Evolutionary conservation across 2,888 invertebrate species (phyloP).

Genomic region (Hymenopus coronatus): DNA sequence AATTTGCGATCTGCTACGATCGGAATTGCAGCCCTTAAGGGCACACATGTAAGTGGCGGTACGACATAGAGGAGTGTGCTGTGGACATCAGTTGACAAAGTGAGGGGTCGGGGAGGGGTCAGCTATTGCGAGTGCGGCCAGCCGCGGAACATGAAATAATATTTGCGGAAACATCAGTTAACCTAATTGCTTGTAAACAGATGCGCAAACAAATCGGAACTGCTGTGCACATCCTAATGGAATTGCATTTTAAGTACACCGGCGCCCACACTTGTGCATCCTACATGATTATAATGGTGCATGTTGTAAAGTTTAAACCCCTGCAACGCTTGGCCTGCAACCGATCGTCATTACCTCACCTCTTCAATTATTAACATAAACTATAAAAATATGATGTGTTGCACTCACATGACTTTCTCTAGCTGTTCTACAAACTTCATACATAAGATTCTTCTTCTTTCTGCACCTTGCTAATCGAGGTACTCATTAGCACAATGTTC

Average conservation of each 20-base stretch:
- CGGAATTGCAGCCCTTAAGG: background rate
- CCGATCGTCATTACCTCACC: too few species aligned
- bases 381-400: too few species aligned
- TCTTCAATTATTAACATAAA: too few species aligned
- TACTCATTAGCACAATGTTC: too few species aligned
- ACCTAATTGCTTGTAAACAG: slow-evolving; percentile 15
- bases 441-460: too few species aligned
- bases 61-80: background rate
- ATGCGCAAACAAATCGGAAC: slow-evolving; percentile 6
- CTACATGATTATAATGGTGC: background rate
- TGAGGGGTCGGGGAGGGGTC: background rate
- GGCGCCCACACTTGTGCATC: background rate
- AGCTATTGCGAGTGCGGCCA: background rate
- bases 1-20: background rate
- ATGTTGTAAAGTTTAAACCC: background rate
- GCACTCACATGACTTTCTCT: too few species aligned
- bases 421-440: too few species aligned
- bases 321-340: background rate
- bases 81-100: background rate
- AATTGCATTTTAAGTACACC: slow-evolving; percentile 2
- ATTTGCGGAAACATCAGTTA: slow-evolving; percentile 14
- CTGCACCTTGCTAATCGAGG: too few species aligned
- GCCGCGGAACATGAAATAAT: slow-evolving; percentile 1
- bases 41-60: background rate
- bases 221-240: background rate